Conservation (phyloP, 2,888 invertebrate genomes). For the Tenthredo scrophulariae region DNA sequence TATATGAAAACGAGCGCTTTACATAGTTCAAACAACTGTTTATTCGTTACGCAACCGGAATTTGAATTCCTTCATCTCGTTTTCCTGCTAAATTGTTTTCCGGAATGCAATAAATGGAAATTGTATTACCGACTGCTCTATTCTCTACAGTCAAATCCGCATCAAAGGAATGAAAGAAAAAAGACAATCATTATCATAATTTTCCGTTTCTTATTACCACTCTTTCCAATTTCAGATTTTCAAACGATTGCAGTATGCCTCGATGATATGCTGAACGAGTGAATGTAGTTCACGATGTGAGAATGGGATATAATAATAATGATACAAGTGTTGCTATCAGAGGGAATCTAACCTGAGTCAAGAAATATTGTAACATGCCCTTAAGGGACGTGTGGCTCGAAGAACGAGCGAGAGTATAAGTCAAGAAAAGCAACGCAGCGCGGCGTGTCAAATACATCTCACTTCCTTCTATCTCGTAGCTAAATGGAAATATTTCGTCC, state of each 20-base stretch:
- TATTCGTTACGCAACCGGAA: conserved; percentile 39
- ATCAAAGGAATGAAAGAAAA: conserved; percentile 1
- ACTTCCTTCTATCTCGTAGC: conserved; percentile 58
- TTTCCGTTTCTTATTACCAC: neutral
- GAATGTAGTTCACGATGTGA: conserved; percentile 4
- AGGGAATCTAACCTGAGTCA: conserved; percentile 61
- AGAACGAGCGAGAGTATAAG: conserved; percentile 66
- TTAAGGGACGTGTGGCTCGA: conserved; percentile 70
- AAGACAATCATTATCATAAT: neutral
- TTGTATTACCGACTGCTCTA: conserved; percentile 30
- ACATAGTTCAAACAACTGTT: conserved; percentile 45
- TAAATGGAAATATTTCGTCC: conserved; percentile 63
- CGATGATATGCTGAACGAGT: neutral
- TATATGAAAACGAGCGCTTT: conserved; percentile 27
- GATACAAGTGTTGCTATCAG: conserved; percentile 67
- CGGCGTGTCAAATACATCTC: conserved; percentile 73
- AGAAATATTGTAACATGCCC: conserved; percentile 73
- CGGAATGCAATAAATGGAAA: conserved; percentile 46
- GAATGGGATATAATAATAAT: conserved; percentile 57
- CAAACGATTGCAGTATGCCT: neutral
- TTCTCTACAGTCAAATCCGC: neutral
- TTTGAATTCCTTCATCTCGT: conserved; percentile 48
- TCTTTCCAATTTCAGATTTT: neutral
- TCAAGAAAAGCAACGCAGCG: conserved; percentile 70
- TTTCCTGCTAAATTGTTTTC: conserved; percentile 43